phyloP scores from a whole-genome alignment of 2,888 invertebrate species.

The Eilema caniola region DNA sequence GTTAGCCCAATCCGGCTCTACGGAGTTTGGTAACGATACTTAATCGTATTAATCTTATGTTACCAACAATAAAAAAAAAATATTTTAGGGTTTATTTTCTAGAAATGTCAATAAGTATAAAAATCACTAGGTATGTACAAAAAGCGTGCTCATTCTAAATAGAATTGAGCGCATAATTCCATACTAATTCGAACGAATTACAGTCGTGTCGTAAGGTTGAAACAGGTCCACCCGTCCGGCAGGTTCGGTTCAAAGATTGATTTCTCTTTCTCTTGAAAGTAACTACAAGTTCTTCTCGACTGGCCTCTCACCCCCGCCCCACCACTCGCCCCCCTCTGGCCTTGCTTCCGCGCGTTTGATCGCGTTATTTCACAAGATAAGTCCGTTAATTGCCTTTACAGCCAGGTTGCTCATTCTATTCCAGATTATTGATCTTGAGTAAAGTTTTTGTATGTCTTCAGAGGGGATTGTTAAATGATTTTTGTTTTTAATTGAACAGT shows the following conservation, averaged over 20 bases:
- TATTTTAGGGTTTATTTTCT: too few species aligned
- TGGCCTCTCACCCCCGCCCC: conserved; percentile 38
- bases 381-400: conserved; percentile 81
- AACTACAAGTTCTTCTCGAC: conserved; percentile 62
- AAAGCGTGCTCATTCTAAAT: too few species aligned
- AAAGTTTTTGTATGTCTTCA: conserved; percentile 82
- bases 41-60: too few species aligned
- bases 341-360: conserved; percentile 65
- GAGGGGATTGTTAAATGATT: conserved; percentile 71
- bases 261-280: conserved; percentile 75
- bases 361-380: conserved; percentile 79
- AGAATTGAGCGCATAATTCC: too few species aligned
- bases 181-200: neutral
- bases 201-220: conserved; percentile 35
- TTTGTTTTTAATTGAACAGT: conserved; percentile 71
- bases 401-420: conserved; percentile 78
- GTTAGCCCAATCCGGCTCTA: too few species aligned
- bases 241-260: conserved; percentile 79
- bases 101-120: too few species aligned
- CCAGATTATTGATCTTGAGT: conserved; percentile 74
- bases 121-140: too few species aligned
- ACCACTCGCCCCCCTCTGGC: conserved; percentile 24
- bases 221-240: conserved; percentile 55
- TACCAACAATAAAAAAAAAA: too few species aligned
- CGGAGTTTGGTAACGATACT: too few species aligned